Evolutionary conservation across 2,113 vertebrate species (phyloP).

Genomic region (Triplophysa siluroides): DNA sequence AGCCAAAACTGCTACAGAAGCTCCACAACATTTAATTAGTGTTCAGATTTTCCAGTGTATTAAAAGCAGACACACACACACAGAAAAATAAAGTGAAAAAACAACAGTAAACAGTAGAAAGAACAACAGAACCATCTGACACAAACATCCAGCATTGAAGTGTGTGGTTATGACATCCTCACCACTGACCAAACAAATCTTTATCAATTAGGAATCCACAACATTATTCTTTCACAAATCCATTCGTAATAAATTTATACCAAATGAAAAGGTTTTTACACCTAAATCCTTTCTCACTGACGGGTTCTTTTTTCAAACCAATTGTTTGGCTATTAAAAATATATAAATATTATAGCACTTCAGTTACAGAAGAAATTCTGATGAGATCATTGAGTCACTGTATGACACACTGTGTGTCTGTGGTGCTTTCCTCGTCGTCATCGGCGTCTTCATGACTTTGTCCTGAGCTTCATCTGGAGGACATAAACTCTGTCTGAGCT

Average conservation of each 20-base stretch:
- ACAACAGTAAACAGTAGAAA: neutral
- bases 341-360: neutral
- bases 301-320: neutral
- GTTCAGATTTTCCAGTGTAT: neutral
- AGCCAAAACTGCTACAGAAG: neutral
- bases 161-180: too few species aligned
- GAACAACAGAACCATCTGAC: neutral
- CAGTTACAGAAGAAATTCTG: neutral
- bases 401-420: constrained; percentile 69
- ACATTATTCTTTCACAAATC: too few species aligned
- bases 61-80: constrained; percentile 26
- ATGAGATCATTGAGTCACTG: constrained; percentile 68
- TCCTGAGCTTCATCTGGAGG: constrained; percentile 26
- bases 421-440: constrained; percentile 34
- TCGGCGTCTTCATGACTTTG: constrained; percentile 11
- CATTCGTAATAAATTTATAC: too few species aligned
- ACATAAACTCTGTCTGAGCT: constrained; percentile 77
- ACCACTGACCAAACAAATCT: too few species aligned
- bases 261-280: too few species aligned
- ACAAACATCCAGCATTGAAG: too few species aligned
- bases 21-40: neutral
- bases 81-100: constrained; percentile 13
- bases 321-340: neutral
- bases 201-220: too few species aligned
- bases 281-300: too few species aligned